Base-by-base conservation (phyloP, 2,888 invertebrate genomes). In the Aspidiotus destructor region DNA sequence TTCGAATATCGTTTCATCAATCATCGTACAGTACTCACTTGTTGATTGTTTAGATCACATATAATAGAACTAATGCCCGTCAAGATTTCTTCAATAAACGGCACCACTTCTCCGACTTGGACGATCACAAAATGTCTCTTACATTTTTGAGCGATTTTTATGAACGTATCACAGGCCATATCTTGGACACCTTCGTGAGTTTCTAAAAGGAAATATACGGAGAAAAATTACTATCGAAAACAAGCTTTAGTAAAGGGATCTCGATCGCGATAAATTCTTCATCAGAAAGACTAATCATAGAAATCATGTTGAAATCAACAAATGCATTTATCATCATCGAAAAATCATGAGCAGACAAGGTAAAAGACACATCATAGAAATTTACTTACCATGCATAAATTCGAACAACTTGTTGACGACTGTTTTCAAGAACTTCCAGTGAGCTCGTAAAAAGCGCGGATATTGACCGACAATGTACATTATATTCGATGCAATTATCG, bases 391-490 rank as follows among this genome's bases (percentile, higher is more conserved):
- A 78, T 99, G 99, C 99, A 99, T 99, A 79, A 99, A 99, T 81
- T 99, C 99, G 81, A 99, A 99, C 69, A 99, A 84, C 81, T 99
- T 99, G 81, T 98, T 99, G 71, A 99, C 97, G 76, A 99, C 99
- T 63, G 99, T 99, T 83, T 99, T 99, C 72, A 99, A 83, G 80
- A 99, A 99, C 78, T 96, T 94, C 99, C 99, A 99, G 79, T 99
- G 99, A n/a, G 96, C 97, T 74, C 96, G 83, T 71, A 99, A 82
- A 80, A 99, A 99, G 70, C 98, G 81, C 58, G 99, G 99, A 80
- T 99, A 99, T 78, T 99, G 99, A 5, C 99, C 99, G 67, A 99
- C 99, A 70, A 99, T 98, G 80, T 99, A 98, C 99, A 99, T 99
- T 72, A 99, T 99, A 80, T 99, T 99, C 72, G 97, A 97, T 15